Conservation (phyloP, 2,797 vertebrate genomes). For the Adrianichthys oophorus region DNA sequence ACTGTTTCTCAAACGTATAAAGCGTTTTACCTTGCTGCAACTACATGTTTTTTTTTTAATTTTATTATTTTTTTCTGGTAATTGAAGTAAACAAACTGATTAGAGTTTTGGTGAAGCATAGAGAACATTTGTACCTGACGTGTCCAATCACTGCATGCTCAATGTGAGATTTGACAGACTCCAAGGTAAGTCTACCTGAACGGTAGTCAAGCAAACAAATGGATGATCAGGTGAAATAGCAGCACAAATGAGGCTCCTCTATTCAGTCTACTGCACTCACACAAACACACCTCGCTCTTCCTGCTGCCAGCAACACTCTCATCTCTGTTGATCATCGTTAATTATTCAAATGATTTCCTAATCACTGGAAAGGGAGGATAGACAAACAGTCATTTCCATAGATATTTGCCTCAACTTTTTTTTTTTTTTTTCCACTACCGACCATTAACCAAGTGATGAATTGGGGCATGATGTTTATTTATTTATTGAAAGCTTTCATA, state of each 20-base stretch:
- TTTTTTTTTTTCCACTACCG: conserved; percentile 41
- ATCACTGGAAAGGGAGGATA: conserved; percentile 75
- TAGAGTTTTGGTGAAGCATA: too few species aligned
- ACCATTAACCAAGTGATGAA: conserved; percentile 78
- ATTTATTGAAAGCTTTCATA: conserved; percentile 75
- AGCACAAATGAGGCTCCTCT: conserved; percentile 39
- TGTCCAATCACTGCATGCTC: neutral
- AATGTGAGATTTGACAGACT: conserved; percentile 2
- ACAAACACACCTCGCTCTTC: conserved; percentile 43
- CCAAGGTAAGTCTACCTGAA: conserved; percentile 16
- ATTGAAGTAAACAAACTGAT: neutral
- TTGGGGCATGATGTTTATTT: conserved; percentile 76
- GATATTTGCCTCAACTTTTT: conserved; percentile 66
- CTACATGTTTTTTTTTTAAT: neutral
- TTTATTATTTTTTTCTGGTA: neutral
- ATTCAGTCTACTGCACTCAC: conserved; percentile 8
- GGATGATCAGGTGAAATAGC: conserved; percentile 35
- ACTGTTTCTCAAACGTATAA: neutral
- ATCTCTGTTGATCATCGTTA: conserved; percentile 76
- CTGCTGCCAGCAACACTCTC: conserved; percentile 60
- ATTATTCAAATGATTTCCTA: conserved; percentile 82
- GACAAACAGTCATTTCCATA: conserved; percentile 82
- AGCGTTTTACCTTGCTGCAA: neutral
- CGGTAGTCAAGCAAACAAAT: conserved; percentile 27
- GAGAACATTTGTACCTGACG: neutral